Conservation (phyloP, 2,888 invertebrate genomes). For the Microplitis manilae region DNA sequence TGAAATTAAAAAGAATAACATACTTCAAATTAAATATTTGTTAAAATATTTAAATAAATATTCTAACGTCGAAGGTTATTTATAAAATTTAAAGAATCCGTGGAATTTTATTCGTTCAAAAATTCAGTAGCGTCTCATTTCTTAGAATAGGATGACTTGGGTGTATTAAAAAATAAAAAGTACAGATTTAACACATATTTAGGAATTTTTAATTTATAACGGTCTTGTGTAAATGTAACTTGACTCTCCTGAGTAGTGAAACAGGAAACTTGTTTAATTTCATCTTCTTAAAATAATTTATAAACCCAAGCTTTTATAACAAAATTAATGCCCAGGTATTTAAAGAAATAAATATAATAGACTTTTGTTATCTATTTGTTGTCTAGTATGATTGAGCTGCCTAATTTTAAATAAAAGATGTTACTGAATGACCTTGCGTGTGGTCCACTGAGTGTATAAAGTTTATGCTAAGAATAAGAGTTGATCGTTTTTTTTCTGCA, state of each 20-base stretch:
- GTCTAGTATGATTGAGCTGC: background rate
- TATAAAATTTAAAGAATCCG: background rate
- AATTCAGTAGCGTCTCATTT: background rate
- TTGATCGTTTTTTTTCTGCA: constrained; percentile 25
- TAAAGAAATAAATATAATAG: background rate
- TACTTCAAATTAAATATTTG: background rate
- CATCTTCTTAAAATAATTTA: background rate
- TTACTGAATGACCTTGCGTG: background rate
- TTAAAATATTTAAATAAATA: too few relatives aligned
- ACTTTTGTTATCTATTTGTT: background rate
- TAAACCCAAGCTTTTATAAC: background rate
- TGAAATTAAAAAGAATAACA: background rate
- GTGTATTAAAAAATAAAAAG: background rate
- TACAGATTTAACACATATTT: background rate
- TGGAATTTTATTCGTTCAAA: background rate
- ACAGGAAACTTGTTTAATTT: background rate
- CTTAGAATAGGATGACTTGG: background rate
- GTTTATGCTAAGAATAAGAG: constrained; percentile 4
- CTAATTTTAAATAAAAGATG: background rate
- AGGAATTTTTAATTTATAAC: background rate
- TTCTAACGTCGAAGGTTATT: background rate
- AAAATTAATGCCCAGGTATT: background rate
- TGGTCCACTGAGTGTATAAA: constrained; percentile 10
- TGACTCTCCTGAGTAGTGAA: background rate
- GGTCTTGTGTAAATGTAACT: background rate